Evolutionary conservation across 2,888 invertebrate genomes (phyloP), one percentile per base, ranked within the genome.

Genomic region (Erebia palarica): DNA sequence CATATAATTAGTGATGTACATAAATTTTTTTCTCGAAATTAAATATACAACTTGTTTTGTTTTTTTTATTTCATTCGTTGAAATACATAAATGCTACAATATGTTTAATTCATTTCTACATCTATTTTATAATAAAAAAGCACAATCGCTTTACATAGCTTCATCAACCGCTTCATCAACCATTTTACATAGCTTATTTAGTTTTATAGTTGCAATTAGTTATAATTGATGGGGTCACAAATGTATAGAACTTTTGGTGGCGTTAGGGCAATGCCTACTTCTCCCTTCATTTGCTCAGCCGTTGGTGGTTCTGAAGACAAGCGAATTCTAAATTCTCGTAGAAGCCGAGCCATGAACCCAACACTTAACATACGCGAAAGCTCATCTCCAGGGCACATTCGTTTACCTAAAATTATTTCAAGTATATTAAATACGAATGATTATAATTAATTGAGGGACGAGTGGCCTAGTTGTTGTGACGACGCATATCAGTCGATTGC

Each of bases 321-420:
- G 0, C 97, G 81, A 11, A 97, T 91, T 53, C 94, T 92, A 7
- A 94, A 94, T 2, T 94, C 88, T 75, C 96, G 96, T 0, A 97
- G 89, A 93, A 96, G 95, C 77, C 94, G 94, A 0, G 96, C 96
- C 68, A 97, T 86, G 77, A 91, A 75, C 0, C 95, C 95, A 9
- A 94, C 92, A 64, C 96, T 95, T 1, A 97, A 83, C 96, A 96
- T 97, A 75, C 95, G 94, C 0, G 97, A 97, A 59, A 97, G 86
- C 81, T 97, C 97, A 74, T 97, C 97, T 0, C 98, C 98, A 0
- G 97, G 94, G 82, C 98, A 98, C 94, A 96, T 96, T 49, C 97
- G 94, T 84, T 97, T 97, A 21, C 97, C 97, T 97, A 79, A 14
- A 88, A 77, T 69, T 61, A 69, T 65, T 11, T 47, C 36, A 36